Conservation (phyloP, 2,797 vertebrate genomes). For the Silurus lanzhouensis region DNA sequence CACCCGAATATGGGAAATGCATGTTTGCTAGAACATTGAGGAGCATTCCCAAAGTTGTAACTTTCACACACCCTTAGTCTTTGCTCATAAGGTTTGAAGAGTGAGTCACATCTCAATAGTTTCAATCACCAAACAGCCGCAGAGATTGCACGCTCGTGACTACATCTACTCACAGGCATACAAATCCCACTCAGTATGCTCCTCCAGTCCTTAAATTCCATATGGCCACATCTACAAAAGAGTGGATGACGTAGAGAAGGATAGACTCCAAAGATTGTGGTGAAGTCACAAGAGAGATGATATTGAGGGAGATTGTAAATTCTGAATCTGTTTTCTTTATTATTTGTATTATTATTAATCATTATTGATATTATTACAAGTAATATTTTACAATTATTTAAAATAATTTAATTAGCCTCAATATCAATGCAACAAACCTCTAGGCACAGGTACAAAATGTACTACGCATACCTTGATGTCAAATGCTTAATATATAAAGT, state of each 20-base stretch:
- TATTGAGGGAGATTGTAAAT: neutral
- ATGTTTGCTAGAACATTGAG: neutral
- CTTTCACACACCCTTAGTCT: constrained; percentile 2
- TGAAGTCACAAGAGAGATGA: constrained; percentile 8
- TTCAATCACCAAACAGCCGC: constrained; percentile 43
- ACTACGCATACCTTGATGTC: too few species aligned
- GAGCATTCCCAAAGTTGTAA: neutral
- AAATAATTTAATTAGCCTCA: too few species aligned
- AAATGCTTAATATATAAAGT: neutral
- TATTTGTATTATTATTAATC: too few species aligned
- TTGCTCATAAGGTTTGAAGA: constrained; percentile 5
- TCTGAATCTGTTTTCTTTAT: neutral
- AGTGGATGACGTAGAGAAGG: neutral
- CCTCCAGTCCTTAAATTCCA: constrained; percentile 32
- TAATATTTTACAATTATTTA: too few species aligned
- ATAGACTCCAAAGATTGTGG: constrained; percentile 6
- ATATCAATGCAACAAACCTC: neutral
- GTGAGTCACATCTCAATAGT: constrained; percentile 30
- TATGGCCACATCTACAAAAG: constrained; percentile 31
- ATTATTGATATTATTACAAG: too few species aligned
- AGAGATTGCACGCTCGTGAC: constrained; percentile 39
- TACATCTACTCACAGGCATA: constrained; percentile 44
- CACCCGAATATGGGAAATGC: neutral
- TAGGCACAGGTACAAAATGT: neutral
- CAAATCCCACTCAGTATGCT: constrained; percentile 16